These are phyloP conservation scores for Kryphioiulus occultus DNA, from an alignment of 2,888 invertebrate genomes.

Conservation along the genomic window DNA sequence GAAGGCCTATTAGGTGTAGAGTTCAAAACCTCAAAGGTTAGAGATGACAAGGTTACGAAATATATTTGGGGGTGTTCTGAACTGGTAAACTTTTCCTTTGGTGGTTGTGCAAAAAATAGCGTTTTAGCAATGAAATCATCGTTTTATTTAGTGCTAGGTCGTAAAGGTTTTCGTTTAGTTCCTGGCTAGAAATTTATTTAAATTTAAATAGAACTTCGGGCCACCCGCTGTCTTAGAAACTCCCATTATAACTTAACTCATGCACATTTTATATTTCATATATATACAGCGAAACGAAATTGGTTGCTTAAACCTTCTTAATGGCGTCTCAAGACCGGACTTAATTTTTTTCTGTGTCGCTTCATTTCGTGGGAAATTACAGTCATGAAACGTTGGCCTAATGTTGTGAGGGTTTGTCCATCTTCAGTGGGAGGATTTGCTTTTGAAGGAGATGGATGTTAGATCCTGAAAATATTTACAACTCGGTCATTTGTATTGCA, in stretches of 20 bases:
- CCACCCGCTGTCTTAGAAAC: not conserved
- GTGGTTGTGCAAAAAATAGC: not conserved
- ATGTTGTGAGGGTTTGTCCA: not conserved
- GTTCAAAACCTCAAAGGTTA: not conserved
- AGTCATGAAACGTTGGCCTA: not conserved
- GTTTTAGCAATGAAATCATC: not conserved
- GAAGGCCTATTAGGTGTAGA: conserved; percentile 21
- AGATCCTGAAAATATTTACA: conserved; percentile 14
- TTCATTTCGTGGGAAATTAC: not conserved
- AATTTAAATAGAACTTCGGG: conserved; percentile 20
- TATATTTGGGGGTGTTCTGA: not conserved
- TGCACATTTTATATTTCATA: not conserved
- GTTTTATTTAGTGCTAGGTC: conserved; percentile 20
- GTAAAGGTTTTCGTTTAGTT: conserved; percentile 19
- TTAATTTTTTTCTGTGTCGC: not conserved
- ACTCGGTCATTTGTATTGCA: not conserved
- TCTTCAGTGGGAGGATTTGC: not conserved
- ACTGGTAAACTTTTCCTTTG: not conserved
- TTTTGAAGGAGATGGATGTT: conserved; percentile 29
- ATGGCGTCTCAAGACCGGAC: not conserved
- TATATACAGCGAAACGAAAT: not conserved
- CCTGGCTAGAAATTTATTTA: conserved; percentile 35
- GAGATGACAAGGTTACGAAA: not conserved
- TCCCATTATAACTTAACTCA: conserved; percentile 20
- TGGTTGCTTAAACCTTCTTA: not conserved